A percentile compares a stretch with the other conserved stretches of the same genome.
phyloP scores from a whole-genome alignment of 2,888 invertebrate genomes.

The Polydrusus cervinus region DNA sequence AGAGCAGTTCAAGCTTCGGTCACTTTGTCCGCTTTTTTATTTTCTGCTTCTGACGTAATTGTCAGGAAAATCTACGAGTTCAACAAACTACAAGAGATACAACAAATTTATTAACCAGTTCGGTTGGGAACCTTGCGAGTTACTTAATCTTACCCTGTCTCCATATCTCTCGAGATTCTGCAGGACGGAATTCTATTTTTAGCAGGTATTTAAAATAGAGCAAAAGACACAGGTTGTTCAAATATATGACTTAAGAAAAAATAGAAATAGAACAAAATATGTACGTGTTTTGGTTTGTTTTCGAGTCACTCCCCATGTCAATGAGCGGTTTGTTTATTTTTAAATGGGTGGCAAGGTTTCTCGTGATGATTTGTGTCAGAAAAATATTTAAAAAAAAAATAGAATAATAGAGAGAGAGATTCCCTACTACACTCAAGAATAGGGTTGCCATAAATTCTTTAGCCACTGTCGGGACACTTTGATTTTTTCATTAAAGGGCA shows the following conservation, averaged over 20 bases:
- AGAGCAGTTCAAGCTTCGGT: too few relatives aligned
- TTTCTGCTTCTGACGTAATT: too few relatives aligned
- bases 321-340: slow-evolving; percentile 15
- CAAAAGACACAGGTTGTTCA: slow-evolving; percentile 25
- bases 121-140: background rate
- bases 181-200: slow-evolving; percentile 16
- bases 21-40: too few relatives aligned
- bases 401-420: too few relatives aligned
- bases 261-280: slow-evolving; percentile 11
- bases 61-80: too few relatives aligned
- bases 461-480: too few relatives aligned
- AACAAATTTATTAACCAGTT: too few relatives aligned
- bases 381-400: background rate
- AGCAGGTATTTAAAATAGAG: slow-evolving; percentile 27
- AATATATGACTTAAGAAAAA: slow-evolving; percentile 1
- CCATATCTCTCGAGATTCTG: background rate
- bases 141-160: background rate
- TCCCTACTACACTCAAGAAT: too few relatives aligned
- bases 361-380: background rate
- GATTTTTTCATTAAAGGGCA: too few relatives aligned
- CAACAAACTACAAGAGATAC: too few relatives aligned
- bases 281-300: slow-evolving; percentile 1
- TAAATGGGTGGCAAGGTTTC: background rate
- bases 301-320: background rate
- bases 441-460: too few relatives aligned